Evolutionary conservation across 2,797 vertebrate genomes (phyloP), one percentile per base, ranked within the genome.

Genomic region (Gymnoscopelus microlampas): DNA sequence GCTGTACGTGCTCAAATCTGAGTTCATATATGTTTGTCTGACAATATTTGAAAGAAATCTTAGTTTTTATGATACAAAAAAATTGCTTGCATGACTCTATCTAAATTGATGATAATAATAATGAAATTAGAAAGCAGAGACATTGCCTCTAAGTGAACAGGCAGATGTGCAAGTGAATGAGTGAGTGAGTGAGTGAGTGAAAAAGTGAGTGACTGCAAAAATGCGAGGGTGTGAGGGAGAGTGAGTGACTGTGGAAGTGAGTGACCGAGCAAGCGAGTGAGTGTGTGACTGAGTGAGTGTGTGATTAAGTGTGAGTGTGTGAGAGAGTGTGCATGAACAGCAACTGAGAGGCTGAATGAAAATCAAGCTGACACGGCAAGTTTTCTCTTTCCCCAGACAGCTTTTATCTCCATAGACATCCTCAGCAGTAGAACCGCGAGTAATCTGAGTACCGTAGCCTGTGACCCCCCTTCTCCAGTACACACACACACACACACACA

Each of bases 401-500:
- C 71, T 81, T 78, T 74, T 69, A 74, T 79, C 75, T 80, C 39
- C 62, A n/a, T 53, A 59, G 56, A 70, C 66, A 55, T 14, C 57
- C 54, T 60, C 59, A 66, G 70, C 54, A 63, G 60, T 26, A 13
- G 29, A 82, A 63, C 77, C 63, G 70, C 65, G 13, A 5, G 84
- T 76, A 84, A 82, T 61, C 65, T 48, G 80, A 82, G 60, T 15
- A 19, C 48, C n/a, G 12, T 50, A 60, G 19, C 32, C 66, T 60
- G 49, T 15, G 15, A 23, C 68, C 56, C 66, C 64, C 24, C 1
- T 61, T 67, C 73, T 39, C 35, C 56, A 50, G 71, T 53, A 64
- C 39, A 71, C 74, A 58, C 2, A 44, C 70, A 26, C 70, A 66
- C 44, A 65, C 61, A 48, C 35, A 47, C 35, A 60, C 68, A 60